A percentile compares a stretch with the other conserved stretches of the same genome.
Conservation (phyloP, 2,113 vertebrate genomes). For the Crotalus viridis region DNA sequence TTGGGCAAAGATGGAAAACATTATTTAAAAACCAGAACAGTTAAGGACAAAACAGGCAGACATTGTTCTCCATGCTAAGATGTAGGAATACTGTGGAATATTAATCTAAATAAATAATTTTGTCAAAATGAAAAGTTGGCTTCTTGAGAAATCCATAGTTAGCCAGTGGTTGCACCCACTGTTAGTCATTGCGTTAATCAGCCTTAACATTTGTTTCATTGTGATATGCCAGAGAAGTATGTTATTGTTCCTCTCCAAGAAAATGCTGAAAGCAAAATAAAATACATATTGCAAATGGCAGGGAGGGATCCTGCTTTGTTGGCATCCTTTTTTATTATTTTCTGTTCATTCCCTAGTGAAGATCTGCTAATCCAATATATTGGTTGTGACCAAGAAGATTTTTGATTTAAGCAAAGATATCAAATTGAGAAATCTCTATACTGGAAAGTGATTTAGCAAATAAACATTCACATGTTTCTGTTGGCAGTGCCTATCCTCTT, state of each 20-base stretch:
- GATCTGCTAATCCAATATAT: neutral
- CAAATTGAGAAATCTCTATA: conserved; percentile 21
- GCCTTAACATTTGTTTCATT: neutral
- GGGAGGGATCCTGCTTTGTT: neutral
- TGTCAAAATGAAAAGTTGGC: neutral
- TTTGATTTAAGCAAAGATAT: conserved; percentile 18
- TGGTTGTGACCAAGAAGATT: neutral
- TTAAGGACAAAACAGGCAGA: neutral
- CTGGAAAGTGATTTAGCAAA: conserved; percentile 42
- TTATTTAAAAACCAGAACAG: neutral
- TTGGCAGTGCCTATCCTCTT: neutral
- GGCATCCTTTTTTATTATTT: accelerated
- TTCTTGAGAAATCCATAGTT: neutral
- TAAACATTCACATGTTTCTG: conserved; percentile 25
- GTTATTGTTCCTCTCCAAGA: neutral
- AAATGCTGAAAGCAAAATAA: neutral
- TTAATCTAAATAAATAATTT: neutral
- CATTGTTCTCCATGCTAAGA: neutral
- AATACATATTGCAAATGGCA: neutral
- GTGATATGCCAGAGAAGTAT: neutral
- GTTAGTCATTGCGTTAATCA: neutral
- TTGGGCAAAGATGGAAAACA: neutral
- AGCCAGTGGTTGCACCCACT: neutral
- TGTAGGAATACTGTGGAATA: neutral
- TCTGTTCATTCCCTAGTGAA: accelerated